These are phyloP conservation scores for Epinotia brunnichana DNA, from an alignment of 2,888 invertebrate species.

Conservation along the genomic window DNA sequence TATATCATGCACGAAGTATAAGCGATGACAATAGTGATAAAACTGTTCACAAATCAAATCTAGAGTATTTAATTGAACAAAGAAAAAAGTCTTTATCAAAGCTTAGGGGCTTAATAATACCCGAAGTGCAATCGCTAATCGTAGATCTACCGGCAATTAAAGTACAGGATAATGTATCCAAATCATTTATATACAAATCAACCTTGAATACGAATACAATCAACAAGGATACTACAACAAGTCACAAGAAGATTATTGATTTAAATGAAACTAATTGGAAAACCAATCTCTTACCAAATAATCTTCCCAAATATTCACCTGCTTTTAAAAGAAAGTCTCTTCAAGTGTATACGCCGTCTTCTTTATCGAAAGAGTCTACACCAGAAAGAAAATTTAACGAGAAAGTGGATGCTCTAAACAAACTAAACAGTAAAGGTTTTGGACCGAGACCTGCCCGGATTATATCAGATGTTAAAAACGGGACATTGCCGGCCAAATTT, in stretches of 20 bases:
- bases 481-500: constrained; percentile 56
- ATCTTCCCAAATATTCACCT: constrained; percentile 91
- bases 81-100: constrained; percentile 92
- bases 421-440: constrained; percentile 59
- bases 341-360: constrained; percentile 84
- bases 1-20: constrained; percentile 73
- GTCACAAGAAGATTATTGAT: constrained; percentile 61
- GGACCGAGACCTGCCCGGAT: constrained; percentile 59
- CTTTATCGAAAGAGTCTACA: constrained; percentile 78
- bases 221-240: constrained; percentile 63
- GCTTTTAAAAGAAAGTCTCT: constrained; percentile 91
- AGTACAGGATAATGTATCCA: constrained; percentile 85
- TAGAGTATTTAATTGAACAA: constrained; percentile 91
- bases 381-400: constrained; percentile 73
- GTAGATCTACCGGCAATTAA: constrained; percentile 93
- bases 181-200: constrained; percentile 73
- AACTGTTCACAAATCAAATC: constrained; percentile 85
- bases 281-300: constrained; percentile 73
- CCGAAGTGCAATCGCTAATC: constrained; percentile 87
- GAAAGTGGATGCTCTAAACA: constrained; percentile 62
- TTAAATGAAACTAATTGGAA: constrained; percentile 77
- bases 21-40: constrained; percentile 75
- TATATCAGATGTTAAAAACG: constrained; percentile 60
- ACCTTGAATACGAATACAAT: constrained; percentile 61
- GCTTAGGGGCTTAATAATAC: constrained; percentile 93